Percentiles rank a stretch among this genome's conserved stretches.
phyloP scores from a whole-genome alignment of 1,140 invertebrate species.

The Ptiloglossa arizonensis region DNA sequence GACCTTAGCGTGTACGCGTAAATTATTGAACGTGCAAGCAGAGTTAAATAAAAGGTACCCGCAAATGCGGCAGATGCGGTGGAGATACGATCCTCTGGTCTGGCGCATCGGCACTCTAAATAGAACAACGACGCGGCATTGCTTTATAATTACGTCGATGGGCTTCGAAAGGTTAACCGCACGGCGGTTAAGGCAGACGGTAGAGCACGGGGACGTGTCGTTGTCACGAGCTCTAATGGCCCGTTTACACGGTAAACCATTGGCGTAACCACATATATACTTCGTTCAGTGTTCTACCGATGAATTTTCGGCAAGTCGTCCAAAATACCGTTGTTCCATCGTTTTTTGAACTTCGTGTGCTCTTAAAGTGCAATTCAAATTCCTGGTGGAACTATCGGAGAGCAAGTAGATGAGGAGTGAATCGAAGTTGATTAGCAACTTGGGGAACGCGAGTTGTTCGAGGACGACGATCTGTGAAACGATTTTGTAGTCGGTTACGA shows the following conservation, averaged over 20 bases:
- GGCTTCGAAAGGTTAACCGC: constrained; percentile 52
- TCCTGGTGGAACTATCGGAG: too few species aligned
- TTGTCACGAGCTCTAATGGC: constrained; percentile 58
- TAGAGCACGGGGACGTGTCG: constrained; percentile 44
- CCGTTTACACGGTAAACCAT: constrained; percentile 43
- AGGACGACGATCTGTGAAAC: too few species aligned
- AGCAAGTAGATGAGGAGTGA: too few species aligned
- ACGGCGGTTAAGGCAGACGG: constrained; percentile 47
- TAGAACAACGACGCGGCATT: constrained; percentile 51
- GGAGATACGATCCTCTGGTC: constrained; percentile 2
- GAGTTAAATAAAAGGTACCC: constrained; percentile 16
- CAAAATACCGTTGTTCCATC: background rate
- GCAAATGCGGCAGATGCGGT: background rate
- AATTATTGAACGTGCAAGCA: background rate
- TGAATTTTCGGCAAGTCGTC: too few species aligned
- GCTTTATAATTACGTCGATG: constrained; percentile 62
- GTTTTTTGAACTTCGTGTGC: too few species aligned
- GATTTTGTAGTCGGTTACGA: too few species aligned
- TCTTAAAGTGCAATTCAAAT: too few species aligned
- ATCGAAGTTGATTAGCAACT: too few species aligned
- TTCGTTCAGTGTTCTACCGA: background rate
- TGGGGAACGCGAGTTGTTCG: too few species aligned
- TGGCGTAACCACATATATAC: constrained; percentile 41
- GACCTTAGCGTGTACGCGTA: background rate
- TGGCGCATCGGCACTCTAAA: constrained; percentile 20